Conservation (phyloP, 2,797 vertebrate genomes). For the Ptychobarbus kaznakovi region DNA sequence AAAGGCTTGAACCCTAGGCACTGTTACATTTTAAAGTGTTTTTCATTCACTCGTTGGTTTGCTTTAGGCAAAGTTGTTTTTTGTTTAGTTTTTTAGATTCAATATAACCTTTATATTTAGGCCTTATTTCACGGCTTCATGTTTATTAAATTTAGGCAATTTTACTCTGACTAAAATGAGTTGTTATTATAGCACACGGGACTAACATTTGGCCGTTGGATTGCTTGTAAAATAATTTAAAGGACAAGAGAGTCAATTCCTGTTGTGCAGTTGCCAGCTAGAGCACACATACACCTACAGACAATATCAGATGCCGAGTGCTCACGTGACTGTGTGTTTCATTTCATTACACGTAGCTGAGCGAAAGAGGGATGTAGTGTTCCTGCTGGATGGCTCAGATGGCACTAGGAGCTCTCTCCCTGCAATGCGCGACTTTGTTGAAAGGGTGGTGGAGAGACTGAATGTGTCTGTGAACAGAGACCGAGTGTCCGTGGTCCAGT, state of each 20-base stretch:
- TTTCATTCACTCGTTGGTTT: not conserved
- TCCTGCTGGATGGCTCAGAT: constrained; percentile 80
- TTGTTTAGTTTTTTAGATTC: too few relatives aligned
- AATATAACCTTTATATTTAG: not conserved
- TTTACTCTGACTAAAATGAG: not conserved
- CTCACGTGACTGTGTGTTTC: constrained; percentile 18
- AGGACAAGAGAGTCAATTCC: not conserved
- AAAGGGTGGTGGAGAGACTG: constrained; percentile 75
- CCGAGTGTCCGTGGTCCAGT: constrained; percentile 60
- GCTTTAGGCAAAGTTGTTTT: not conserved
- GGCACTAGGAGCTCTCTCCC: constrained; percentile 58
- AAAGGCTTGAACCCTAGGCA: not conserved
- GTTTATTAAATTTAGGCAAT: not conserved
- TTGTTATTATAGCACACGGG: not conserved
- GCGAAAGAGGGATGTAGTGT: constrained; percentile 35
- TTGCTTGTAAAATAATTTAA: not conserved
- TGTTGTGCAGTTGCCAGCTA: not conserved
- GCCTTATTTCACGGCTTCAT: not conserved
- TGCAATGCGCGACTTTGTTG: constrained; percentile 61
- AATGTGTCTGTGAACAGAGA: constrained; percentile 68
- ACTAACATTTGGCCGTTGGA: not conserved
- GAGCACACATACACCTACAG: not conserved
- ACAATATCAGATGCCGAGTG: not conserved
- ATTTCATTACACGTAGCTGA: constrained; percentile 44
- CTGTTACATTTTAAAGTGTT: not conserved